Evolutionary conservation across 2,888 invertebrate species (phyloP).

Genomic region (Apomyelois bistriatella): DNA sequence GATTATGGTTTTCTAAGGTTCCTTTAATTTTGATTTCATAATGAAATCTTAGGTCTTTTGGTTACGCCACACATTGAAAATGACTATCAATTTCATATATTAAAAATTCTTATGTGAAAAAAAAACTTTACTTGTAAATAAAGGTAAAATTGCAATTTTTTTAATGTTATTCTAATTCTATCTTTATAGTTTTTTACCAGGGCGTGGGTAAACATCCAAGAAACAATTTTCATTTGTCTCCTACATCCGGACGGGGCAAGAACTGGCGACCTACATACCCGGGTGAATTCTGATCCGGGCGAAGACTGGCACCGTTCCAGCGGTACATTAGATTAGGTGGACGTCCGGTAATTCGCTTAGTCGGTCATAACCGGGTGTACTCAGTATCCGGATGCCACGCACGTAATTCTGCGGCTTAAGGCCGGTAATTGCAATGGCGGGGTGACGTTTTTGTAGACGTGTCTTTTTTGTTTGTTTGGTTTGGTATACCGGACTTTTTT

Average conservation of each 20-base stretch:
- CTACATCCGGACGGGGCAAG: neutral
- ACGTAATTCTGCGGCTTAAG: neutral
- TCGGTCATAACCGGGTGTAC: neutral
- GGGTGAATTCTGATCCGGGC: neutral
- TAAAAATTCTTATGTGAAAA: too few relatives aligned
- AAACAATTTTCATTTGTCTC: neutral
- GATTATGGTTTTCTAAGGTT: too few relatives aligned
- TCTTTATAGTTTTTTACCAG: too few relatives aligned
- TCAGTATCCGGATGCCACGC: constrained; percentile 2
- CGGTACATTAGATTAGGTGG: constrained; percentile 4
- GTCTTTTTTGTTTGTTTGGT: neutral
- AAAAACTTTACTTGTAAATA: too few relatives aligned
- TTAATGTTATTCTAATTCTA: too few relatives aligned
- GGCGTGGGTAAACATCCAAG: too few relatives aligned
- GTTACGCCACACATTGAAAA: too few relatives aligned
- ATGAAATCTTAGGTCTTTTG: too few relatives aligned
- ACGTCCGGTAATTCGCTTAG: constrained; percentile 13
- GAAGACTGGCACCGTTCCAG: constrained; percentile 5
- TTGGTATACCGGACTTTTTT: neutral
- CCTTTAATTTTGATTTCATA: too few relatives aligned
- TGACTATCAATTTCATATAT: too few relatives aligned
- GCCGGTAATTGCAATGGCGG: neutral
- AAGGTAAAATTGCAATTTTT: too few relatives aligned
- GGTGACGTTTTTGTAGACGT: too few relatives aligned
- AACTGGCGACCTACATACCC: constrained; percentile 1